A percentile compares a stretch with the other conserved stretches of the same genome.
Conservation (phyloP, 2,113 vertebrate species). For the rabbit (Oryctolagus cuniculus) region DNA sequence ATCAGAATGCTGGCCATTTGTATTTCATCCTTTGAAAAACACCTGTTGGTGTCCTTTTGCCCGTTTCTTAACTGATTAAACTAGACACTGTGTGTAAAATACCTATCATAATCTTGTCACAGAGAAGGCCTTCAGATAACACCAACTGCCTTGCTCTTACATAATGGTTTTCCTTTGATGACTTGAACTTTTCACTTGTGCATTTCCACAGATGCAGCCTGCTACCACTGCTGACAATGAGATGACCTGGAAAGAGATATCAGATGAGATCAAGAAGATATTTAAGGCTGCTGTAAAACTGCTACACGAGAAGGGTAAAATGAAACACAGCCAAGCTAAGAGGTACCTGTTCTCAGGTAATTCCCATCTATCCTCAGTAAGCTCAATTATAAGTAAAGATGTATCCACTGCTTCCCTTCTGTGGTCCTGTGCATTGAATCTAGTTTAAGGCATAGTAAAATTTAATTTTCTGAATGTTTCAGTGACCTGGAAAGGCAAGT, state of each 20-base stretch:
- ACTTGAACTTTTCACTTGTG: background rate
- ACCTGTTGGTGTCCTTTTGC: too few species aligned
- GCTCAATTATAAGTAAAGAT: background rate
- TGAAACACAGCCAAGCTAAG: conserved; percentile 95
- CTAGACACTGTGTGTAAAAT: background rate
- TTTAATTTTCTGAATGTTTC: conserved; percentile 38
- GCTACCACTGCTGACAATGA: conserved; percentile 91
- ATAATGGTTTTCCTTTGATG: background rate
- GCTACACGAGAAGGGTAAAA: conserved; percentile 96
- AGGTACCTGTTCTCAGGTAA: conserved; percentile 98
- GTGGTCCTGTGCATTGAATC: background rate
- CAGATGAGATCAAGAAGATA: conserved; percentile 97
- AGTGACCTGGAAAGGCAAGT: background rate
- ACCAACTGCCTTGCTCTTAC: background rate
- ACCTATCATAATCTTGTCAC: background rate
- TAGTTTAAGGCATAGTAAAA: background rate
- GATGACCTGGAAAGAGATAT: conserved; percentile 95
- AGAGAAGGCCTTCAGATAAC: background rate
- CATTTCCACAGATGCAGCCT: conserved; percentile 91
- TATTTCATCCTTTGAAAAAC: too few species aligned
- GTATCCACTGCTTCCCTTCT: background rate
- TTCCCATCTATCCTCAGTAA: conserved; percentile 41
- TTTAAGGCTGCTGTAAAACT: conserved; percentile 95
- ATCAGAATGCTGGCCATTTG: background rate
- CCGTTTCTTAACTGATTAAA: background rate